phyloP scores from a whole-genome alignment of 37 sponge, comb jelly and placozoan genomes.

The Halichondria panicea region DNA sequence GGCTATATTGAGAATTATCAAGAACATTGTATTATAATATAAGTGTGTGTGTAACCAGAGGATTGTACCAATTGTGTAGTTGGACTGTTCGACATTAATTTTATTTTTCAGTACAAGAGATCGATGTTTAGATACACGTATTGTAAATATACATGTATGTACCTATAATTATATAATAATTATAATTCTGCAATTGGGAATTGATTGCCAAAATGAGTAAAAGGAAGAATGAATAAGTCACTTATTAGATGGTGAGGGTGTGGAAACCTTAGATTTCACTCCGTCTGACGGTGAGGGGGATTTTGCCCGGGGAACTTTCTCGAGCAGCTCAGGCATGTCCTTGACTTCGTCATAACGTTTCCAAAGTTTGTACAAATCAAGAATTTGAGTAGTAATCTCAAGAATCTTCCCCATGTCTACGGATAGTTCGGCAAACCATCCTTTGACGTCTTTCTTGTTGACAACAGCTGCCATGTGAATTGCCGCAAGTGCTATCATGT shows the following conservation, averaged over 20 bases:
- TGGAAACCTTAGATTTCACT: slow-evolving; percentile 27
- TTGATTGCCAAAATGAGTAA: too few species aligned
- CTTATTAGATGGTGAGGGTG: slow-evolving; percentile 57
- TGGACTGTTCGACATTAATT: too few species aligned
- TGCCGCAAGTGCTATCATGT: slow-evolving; percentile 89
- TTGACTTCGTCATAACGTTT: slow-evolving; percentile 92
- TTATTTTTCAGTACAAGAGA: too few species aligned
- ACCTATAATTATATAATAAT: too few species aligned
- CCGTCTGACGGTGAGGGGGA: slow-evolving; percentile 41
- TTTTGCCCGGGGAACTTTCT: slow-evolving; percentile 68
- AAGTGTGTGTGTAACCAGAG: too few species aligned
- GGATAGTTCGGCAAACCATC: slow-evolving; percentile 89
- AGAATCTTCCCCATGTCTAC: slow-evolving; percentile 86
- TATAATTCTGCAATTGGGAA: too few species aligned
- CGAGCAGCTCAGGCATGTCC: slow-evolving; percentile 81
- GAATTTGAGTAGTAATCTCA: slow-evolving; percentile 83
- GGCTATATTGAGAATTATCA: too few species aligned
- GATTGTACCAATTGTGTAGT: too few species aligned
- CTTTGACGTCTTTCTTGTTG: slow-evolving; percentile 89
- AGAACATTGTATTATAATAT: too few species aligned
- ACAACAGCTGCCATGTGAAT: slow-evolving; percentile 97
- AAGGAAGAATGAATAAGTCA: too few species aligned
- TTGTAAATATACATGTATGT: too few species aligned
- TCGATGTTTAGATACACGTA: too few species aligned
- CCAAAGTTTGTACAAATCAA: slow-evolving; percentile 93